Conservation (phyloP, 2,888 invertebrate genomes). For the Stramonita haemastoma region DNA sequence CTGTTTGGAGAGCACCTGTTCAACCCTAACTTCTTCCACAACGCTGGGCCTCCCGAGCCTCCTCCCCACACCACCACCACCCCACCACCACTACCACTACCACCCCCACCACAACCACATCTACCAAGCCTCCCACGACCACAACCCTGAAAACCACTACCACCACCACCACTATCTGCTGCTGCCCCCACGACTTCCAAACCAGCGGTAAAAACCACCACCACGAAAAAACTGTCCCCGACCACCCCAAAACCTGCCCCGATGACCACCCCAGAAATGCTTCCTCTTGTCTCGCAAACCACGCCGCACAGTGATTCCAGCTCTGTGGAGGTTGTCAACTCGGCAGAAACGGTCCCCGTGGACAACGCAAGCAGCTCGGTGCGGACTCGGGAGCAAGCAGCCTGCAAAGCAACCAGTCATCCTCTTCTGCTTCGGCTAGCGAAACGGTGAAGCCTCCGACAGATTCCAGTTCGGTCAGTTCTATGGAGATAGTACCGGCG, state of each 20-base stretch:
- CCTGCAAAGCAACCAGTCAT: not conserved
- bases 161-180: not conserved
- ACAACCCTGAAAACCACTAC: not conserved
- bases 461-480: not conserved
- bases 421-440: not conserved
- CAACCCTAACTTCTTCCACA: conserved; percentile 24
- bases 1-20: conserved; percentile 24
- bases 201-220: not conserved
- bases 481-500: not conserved
- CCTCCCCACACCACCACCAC: not conserved
- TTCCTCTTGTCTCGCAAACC: not conserved
- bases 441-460: not conserved
- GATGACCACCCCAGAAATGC: not conserved
- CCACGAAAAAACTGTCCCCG: not conserved
- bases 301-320: not conserved
- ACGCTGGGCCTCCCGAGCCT: not conserved
- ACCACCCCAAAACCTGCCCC: not conserved
- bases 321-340: not conserved
- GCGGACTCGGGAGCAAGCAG: not conserved
- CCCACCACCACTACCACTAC: not conserved
- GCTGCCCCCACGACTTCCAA: not conserved
- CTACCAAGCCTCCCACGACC: not conserved
- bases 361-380: not conserved
- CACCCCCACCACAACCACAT: not conserved
- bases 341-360: not conserved